Evolutionary conservation across 2,797 vertebrate species (phyloP).

Genomic region (Lagorchestes hirsutus): DNA sequence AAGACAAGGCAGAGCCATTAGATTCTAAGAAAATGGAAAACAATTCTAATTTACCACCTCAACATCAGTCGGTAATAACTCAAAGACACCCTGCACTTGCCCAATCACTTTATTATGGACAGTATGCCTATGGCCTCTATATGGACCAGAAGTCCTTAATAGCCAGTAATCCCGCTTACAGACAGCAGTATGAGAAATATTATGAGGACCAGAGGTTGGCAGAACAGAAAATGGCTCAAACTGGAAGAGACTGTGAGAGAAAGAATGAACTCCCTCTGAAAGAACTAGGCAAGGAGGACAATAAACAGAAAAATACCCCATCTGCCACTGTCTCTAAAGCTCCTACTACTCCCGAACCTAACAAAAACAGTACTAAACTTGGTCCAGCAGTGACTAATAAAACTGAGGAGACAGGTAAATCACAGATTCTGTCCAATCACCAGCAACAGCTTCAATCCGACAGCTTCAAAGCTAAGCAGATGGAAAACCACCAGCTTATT

Average conservation of each 20-base stretch:
- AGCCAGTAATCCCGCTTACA: conserved; percentile 91
- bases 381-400: conserved; percentile 89
- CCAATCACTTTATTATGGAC: conserved; percentile 98
- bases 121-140: conserved; percentile 97
- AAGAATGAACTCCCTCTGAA: conserved; percentile 87
- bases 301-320: conserved; percentile 90
- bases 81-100: conserved; percentile 97
- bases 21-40: conserved; percentile 88
- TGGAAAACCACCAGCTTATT: conserved; percentile 95
- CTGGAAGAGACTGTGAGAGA: conserved; percentile 88
- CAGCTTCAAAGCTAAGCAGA: conserved; percentile 90
- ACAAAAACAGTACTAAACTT: conserved; percentile 93
- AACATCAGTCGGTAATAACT: conserved; percentile 96
- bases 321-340: conserved; percentile 93
- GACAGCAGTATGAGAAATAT: conserved; percentile 92
- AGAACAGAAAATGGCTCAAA: conserved; percentile 91
- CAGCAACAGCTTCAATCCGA: conserved; percentile 90
- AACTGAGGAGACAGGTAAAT: conserved; percentile 92
- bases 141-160: conserved; percentile 98
- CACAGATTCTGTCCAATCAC: conserved; percentile 91
- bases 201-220: conserved; percentile 93
- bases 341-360: conserved; percentile 88
- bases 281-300: conserved; percentile 90
- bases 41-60: conserved; percentile 89
- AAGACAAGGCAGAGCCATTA: conserved; percentile 87